These are phyloP conservation scores for Uropetala carovei DNA, from an alignment of 2,888 invertebrate species.

Conservation along the genomic window DNA sequence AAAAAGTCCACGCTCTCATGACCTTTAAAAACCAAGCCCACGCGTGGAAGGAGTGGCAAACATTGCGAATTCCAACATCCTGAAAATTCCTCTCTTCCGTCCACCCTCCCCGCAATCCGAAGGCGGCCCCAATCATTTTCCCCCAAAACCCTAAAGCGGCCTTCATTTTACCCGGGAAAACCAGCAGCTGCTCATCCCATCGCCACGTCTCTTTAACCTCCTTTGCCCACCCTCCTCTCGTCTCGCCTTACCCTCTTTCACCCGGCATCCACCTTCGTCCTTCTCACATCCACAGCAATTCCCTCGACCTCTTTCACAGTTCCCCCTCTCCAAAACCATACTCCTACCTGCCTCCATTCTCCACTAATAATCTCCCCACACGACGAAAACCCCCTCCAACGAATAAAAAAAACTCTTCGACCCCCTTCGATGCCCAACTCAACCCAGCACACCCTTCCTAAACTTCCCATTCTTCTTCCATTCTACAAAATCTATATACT, in stretches of 20 bases:
- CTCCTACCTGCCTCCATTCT: not conserved
- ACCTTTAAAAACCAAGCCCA: not conserved
- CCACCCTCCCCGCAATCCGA: not conserved
- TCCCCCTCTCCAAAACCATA: not conserved
- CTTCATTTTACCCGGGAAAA: not conserved
- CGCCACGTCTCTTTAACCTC: not conserved
- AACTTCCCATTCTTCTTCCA: not conserved
- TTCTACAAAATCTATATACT: slow-evolving; percentile 14
- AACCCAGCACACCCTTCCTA: not conserved
- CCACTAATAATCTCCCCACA: not conserved
- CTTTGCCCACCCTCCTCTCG: not conserved
- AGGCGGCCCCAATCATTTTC: not conserved
- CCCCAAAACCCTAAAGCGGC: not conserved
- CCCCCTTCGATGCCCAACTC: not conserved
- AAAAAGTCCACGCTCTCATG: not conserved
- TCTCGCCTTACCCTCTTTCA: not conserved
- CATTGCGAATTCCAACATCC: not conserved
- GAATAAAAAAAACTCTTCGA: not conserved
- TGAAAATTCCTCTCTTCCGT: not conserved
- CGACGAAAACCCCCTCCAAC: not conserved
- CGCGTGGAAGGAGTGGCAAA: not conserved
- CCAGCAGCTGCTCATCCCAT: slow-evolving; percentile 16
- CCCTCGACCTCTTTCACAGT: not conserved
- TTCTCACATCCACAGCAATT: not conserved
- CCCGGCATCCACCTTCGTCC: not conserved